These are phyloP conservation scores for Synanthedon tipuliformis DNA, from an alignment of 2,888 invertebrate species.

Conservation along the genomic window DNA sequence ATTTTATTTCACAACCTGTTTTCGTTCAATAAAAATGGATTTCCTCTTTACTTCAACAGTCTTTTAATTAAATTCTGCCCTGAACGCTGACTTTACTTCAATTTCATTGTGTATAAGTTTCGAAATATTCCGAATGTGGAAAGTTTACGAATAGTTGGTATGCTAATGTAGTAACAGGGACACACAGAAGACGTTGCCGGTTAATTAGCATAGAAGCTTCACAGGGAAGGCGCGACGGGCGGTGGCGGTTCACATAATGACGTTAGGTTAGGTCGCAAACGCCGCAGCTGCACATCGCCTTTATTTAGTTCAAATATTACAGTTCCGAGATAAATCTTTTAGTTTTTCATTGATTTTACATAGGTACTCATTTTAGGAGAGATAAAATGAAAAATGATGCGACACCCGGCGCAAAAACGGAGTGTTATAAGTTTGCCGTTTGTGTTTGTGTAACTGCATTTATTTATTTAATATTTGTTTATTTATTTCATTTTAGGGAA, in stretches of 20 bases:
- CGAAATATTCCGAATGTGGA: conserved; percentile 12
- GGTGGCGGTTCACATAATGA: conserved; percentile 13
- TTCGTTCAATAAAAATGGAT: too few species aligned
- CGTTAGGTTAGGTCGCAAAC: conserved; percentile 13
- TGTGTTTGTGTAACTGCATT: too few species aligned
- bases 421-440: too few species aligned
- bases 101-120: background rate
- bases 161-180: conserved; percentile 22
- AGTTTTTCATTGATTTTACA: too few species aligned
- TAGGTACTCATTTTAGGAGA: too few species aligned
- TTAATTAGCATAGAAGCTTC: conserved; percentile 21
- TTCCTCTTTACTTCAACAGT: too few species aligned
- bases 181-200: conserved; percentile 14
- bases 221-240: conserved; percentile 5
- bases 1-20: too few species aligned
- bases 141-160: conserved; percentile 13
- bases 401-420: too few species aligned
- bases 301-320: background rate
- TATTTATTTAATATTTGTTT: too few species aligned
- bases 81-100: background rate
- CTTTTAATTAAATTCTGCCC: background rate
- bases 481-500: too few species aligned
- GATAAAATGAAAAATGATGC: too few species aligned
- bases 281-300: background rate
- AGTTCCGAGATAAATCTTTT: too few species aligned